Base-by-base conservation (phyloP, 2,888 invertebrate genomes). In the Nemotelus pantherinus region DNA sequence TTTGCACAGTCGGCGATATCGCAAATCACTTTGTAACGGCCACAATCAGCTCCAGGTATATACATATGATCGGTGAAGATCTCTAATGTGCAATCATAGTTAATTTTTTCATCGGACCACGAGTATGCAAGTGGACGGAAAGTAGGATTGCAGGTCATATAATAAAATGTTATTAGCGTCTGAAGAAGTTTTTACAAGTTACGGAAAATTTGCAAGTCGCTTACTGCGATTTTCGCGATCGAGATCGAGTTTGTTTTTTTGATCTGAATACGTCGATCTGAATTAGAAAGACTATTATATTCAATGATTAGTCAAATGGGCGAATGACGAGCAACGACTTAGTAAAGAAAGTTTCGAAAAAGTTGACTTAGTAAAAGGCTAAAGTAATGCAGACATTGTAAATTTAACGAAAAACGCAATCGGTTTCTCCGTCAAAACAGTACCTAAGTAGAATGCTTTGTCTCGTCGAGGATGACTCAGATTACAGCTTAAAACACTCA, bases 91-190 rank as follows among this genome's bases (percentile, higher is more conserved):
- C 50, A 50, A 41, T 68, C 68, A 68, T 68, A 68, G 50, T 53
- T 50, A 1, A 25, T 25, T 25, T 25, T 25, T 25, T 25, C 25
- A 1, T 25, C 25, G 25, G 25, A 25, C 25, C 9, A 10, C 50
- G 48, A 68, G 39, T 44, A n/a, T 4, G 65, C 10, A 58, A 58
- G 25, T 43, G 68, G 25, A 25, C 25, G 25, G 25, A 68, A 68
- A 68, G 68, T 68, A 68, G 68, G 68, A 47, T 50, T 68, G 50
- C 50, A 48, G 68, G 68, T 50, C 68, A 50, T 45, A 2, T 10
- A 63, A 63, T 41, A 41, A 9, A 9, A 50, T 50, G 5, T 25
- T 25, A 25, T 25, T 25, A 25, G 25, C 25, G 25, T 25, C 25
- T 25, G 25, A 25, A 25, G 25, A 25, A 25, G 25, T 50, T 50